Evolutionary conservation across 2,888 invertebrate species (phyloP), one percentile per base, ranked within the genome.

Genomic region (Lasioglossum oenotherae): DNA sequence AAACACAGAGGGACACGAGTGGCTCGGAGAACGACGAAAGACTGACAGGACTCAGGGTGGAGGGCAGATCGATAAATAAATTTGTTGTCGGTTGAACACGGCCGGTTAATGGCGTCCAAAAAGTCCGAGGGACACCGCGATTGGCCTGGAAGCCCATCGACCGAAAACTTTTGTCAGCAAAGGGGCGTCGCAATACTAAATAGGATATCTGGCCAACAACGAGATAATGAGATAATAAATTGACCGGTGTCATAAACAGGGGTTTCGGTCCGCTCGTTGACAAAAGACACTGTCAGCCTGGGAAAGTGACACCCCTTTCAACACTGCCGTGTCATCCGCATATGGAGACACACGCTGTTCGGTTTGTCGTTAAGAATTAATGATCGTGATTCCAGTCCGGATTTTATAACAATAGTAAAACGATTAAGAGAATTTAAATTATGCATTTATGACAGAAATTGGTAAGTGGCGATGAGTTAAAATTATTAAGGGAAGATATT

Each of bases 1-100:
- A 87, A 89, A 88, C 83, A 86, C 84, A 60, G 74, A 82, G 76
- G 85, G 80, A 10, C 23, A 82, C 85, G 72, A 85, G 88, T 83
- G 87, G 88, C 78, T 76, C 85, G 75, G 84, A 86, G 82, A 88
- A 76, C 71, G 83, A 38, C 64, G 72, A 74, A 71, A 64, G 73
- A 75, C 76, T 27, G 35, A 80, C 31, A 74, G 46, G 44, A 46
- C 27, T 71, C 57, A 44, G 27, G 35, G 46, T 67, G 10, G 8
- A 46, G 80, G 75, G 60, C 38, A 73, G 60, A 73, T 86, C 81
- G 83, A 82, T 78, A 78, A 84, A 88, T 85, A 87, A 88, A 85
- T 87, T 83, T 57, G 81, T 89, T 76, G 41, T 78, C 46, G 41
- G 57, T 74, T 23, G 75, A 75, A 67, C 72, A 31, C 27, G 31